A percentile compares a stretch with the other conserved stretches of the same genome.
Evolutionary conservation across 1,140 invertebrate species (phyloP).

Genomic region (Micrasema longulum): DNA sequence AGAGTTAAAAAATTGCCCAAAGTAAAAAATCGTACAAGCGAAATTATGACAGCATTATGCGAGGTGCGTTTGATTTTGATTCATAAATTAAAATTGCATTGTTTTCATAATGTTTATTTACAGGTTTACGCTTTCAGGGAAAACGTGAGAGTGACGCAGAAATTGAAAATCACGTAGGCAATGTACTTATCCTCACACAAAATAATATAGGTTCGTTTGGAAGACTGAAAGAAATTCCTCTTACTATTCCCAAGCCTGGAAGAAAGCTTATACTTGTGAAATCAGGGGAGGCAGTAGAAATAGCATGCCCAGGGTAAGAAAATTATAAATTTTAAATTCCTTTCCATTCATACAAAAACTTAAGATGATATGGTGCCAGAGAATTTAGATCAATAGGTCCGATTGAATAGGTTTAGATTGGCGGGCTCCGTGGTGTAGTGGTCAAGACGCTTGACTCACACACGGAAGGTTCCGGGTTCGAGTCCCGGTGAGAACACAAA

Average conservation of each 20-base stretch:
- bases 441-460: too few relatives aligned
- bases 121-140: neutral
- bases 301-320: conserved; percentile 36
- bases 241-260: neutral
- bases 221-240: conserved; percentile 1
- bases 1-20: neutral
- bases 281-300: neutral
- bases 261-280: neutral
- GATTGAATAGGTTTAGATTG: too few relatives aligned
- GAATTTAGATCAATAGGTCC: too few relatives aligned
- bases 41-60: conserved; percentile 37
- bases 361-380: too few relatives aligned
- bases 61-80: conserved; percentile 15
- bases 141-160: neutral
- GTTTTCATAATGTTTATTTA: neutral
- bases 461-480: too few relatives aligned
- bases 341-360: too few relatives aligned
- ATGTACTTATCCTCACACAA: neutral
- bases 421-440: too few relatives aligned
- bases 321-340: too few relatives aligned
- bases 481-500: too few relatives aligned
- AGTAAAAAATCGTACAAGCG: conserved; percentile 28
- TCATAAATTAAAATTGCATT: neutral
- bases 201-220: conserved; percentile 16
- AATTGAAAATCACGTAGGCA: neutral